Base-by-base conservation (phyloP, 2,797 vertebrate genomes). In the Dendrocincla fuliginosa region DNA sequence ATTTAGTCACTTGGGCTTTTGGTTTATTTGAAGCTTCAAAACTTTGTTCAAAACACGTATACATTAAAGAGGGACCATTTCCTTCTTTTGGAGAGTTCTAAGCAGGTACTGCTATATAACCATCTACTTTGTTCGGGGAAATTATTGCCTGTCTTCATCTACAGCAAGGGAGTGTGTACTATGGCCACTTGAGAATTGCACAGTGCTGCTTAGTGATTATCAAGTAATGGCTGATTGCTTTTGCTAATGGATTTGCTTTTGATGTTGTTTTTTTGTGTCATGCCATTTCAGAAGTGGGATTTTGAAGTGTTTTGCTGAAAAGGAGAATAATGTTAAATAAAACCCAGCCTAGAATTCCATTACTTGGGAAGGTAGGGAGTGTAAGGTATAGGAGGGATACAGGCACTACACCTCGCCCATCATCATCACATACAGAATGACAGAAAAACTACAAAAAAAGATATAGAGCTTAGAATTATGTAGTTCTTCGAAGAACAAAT, bases 241-340 rank as follows among this genome's bases (percentile, higher is more conserved):
- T 92, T 92, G 84, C 83, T 96, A 95, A 96, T 93, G 83, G 73
- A 12, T 84, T 96, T 89, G 47, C 47, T 93, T 96, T 89, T 93
- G 76, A 81, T 92, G 73, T 68, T 90, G 57, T 37, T 89, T 80
- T 91, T 91, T 69, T 69, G 10, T 86, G 69, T 86, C 61, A 63
- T n/a, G 19, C 73, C 79, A 46, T 57, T 88, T 81, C 76, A 94
- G 28, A 81, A 41, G 68, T 32, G 73, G 33, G 50, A 75, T 89
- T 95, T 68, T 80, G 76, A 85, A 90, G 79, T 52, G 83, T 81
- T 95, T 89, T 89, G 39, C 55, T 86, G 91, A 86, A 81, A 33
- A 85, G 33, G 37, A 73, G 42, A 83, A 78, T 17, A 50, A 23
- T 19, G 14, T 52, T 78, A 63, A 85, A 84, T 75, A 87, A 84